Evolutionary conservation across 2,797 vertebrate genomes (phyloP), one percentile per base, ranked within the genome.

Genomic region (Apogon hyalosoma): DNA sequence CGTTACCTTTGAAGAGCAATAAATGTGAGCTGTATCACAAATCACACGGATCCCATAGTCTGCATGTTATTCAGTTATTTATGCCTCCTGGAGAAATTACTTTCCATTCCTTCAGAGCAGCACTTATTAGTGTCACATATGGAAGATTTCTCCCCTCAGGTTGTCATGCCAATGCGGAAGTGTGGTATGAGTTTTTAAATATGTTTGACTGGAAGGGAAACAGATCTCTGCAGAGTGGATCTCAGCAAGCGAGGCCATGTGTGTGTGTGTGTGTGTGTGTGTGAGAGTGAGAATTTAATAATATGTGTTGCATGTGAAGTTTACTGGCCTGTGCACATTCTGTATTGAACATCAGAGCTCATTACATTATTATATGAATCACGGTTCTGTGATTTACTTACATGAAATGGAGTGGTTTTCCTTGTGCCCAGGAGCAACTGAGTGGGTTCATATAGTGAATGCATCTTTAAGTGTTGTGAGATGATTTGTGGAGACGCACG

Each of bases 101-200:
- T 64, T 66, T 67, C 63, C 45, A 13, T 78, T 83, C 71, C 80
- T 80, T 59, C 62, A 19, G 7, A 74, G 80, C 66, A 60, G 71
- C 80, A 83, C 77, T 90, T 87, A 90, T 88, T 89, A 86, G 80
- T 83, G 85, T 84, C 89, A 80, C 86, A 90, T 86, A 83, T 83
- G 83, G 87, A 79, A 77, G 69, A 81, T 82, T 70, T 84, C 71
- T 68, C 38, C 80, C 88, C 90, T 83, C 73, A 57, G 88, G 89
- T 85, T 86, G 80, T 87, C 86, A 77, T 83, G 84, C 75, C 79
- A 72, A 79, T 78, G 77, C 79, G 79, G 65, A 75, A 73, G 68
- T 64, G 72, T 40, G 47, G 68, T 69, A 63, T 78, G 77, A 77
- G 68, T 73, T 79, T 85, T 82, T 73, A 80, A 86, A 89, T 87